These are phyloP conservation scores for Archaeoteleia sp. DNA, from an alignment of 2,888 invertebrate species.

Conservation along the genomic window DNA sequence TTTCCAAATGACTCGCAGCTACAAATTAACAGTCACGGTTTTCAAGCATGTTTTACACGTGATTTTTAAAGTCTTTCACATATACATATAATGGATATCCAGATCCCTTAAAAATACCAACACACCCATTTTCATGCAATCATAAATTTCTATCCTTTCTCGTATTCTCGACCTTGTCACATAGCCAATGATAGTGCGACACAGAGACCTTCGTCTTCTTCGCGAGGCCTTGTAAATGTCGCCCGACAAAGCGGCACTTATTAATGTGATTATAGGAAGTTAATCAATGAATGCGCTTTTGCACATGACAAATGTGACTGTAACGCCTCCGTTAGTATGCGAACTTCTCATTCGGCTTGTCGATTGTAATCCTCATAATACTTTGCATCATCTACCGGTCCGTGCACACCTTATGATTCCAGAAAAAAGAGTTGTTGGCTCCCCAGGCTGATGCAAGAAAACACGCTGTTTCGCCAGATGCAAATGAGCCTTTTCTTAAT, in stretches of 20 bases:
- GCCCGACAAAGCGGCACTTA: too few relatives aligned
- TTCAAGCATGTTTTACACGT: too few relatives aligned
- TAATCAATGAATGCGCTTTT: not conserved
- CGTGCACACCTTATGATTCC: constrained; percentile 66
- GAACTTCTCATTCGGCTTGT: constrained; percentile 21
- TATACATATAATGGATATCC: too few relatives aligned
- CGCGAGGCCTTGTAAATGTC: constrained; percentile 31
- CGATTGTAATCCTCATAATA: constrained; percentile 62
- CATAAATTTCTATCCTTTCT: constrained; percentile 12
- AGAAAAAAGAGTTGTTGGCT: constrained; percentile 62
- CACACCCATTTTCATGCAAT: not conserved
- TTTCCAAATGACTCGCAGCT: too few relatives aligned
- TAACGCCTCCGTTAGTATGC: constrained; percentile 29
- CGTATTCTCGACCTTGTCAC: constrained; percentile 25
- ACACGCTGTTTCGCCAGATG: constrained; percentile 68
- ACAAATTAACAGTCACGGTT: too few relatives aligned
- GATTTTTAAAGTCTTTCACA: too few relatives aligned
- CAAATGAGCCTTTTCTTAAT: constrained; percentile 49
- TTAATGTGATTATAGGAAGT: constrained; percentile 29
- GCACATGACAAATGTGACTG: constrained; percentile 5
- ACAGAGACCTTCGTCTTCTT: constrained; percentile 12
- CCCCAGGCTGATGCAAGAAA: constrained; percentile 73
- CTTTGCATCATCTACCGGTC: constrained; percentile 74
- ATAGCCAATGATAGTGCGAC: constrained; percentile 6
- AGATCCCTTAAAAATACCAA: not conserved